Conservation (phyloP, 2,797 vertebrate species). For the Coreius guichenoti region DNA sequence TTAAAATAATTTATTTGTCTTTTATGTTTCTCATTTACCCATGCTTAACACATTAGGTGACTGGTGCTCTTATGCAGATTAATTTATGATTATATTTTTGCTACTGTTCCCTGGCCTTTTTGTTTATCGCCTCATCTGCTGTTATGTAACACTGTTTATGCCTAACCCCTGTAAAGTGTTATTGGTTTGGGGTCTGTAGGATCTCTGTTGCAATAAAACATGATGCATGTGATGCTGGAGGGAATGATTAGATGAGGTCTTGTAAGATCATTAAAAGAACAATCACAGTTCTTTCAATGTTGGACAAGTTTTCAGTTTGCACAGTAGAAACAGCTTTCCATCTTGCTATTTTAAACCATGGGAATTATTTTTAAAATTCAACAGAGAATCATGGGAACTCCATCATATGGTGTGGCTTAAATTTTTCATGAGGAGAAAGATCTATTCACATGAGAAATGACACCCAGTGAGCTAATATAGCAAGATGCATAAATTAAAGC, state of each 20-base stretch:
- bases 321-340: conserved; percentile 17
- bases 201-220: conserved; percentile 29
- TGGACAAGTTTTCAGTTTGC: conserved; percentile 5
- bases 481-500: conserved; percentile 22
- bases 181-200: conserved; percentile 19
- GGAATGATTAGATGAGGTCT: conserved; percentile 6
- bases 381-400: conserved; percentile 12
- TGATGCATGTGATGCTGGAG: conserved; percentile 1
- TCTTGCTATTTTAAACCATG: conserved; percentile 18
- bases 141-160: not conserved
- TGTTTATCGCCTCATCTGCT: conserved; percentile 9
- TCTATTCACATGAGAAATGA: not conserved
- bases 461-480: conserved; percentile 13
- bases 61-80: not conserved
- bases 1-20: not conserved
- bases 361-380: not conserved
- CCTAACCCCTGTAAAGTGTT: not conserved
- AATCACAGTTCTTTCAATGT: not conserved
- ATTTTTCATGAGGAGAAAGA: conserved; percentile 9
- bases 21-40: not conserved
- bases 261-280: not conserved
- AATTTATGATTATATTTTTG: not conserved
- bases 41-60: not conserved
- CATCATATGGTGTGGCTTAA: not conserved
- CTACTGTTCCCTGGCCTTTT: not conserved